A percentile compares a stretch with the other conserved stretches of the same genome.
These are phyloP conservation scores for Globodera ellingtonae DNA, from an alignment of 1,140 invertebrate species.

Conservation along the genomic window DNA sequence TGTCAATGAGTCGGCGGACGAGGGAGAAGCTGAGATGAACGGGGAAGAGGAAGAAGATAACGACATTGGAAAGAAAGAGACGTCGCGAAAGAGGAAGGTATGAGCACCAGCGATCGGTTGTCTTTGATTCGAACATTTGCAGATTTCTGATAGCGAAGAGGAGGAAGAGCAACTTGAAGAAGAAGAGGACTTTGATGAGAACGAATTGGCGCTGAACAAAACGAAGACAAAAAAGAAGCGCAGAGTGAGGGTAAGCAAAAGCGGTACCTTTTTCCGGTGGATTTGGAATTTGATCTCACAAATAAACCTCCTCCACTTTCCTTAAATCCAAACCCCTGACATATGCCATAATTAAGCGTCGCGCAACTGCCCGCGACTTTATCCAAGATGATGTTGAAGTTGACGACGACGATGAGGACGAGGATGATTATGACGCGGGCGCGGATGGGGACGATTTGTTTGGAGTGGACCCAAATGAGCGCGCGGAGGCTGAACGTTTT, in stretches of 20 bases:
- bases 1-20: constrained; percentile 15
- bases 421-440: constrained; percentile 47
- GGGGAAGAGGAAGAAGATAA: constrained; percentile 7
- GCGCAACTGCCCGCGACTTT: constrained; percentile 56
- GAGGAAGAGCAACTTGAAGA: constrained; percentile 44
- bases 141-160: constrained; percentile 43
- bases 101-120: too few relatives aligned
- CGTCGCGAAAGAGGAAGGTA: constrained; percentile 8
- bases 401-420: constrained; percentile 63
- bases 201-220: constrained; percentile 32
- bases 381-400: constrained; percentile 64
- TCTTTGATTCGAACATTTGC: neutral
- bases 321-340: neutral
- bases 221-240: constrained; percentile 27
- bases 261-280: too few relatives aligned
- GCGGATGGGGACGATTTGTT: constrained; percentile 59
- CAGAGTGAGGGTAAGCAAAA: constrained; percentile 10
- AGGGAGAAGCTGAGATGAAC: neutral
- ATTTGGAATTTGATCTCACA: too few relatives aligned
- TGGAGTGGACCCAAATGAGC: constrained; percentile 57
- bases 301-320: too few relatives aligned
- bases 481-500: constrained; percentile 56
- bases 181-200: constrained; percentile 39
- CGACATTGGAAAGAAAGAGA: neutral
- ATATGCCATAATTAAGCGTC: constrained; percentile 41